Evolutionary conservation across 2,797 vertebrate genomes (phyloP).

Genomic region (Emydoidea blandingii): DNA sequence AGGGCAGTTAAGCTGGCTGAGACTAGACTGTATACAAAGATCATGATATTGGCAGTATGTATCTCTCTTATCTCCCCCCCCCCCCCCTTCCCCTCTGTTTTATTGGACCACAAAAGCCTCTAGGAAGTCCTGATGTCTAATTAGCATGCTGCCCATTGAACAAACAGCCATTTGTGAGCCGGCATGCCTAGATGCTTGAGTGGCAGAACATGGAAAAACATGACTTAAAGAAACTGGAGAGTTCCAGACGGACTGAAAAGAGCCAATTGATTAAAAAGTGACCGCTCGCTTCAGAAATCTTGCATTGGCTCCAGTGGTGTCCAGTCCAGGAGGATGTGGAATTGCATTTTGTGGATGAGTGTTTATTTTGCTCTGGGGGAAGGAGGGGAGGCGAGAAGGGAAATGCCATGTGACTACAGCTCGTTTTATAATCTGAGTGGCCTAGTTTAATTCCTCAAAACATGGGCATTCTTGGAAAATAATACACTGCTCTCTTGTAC

Average conservation of each 20-base stretch:
- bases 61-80: not conserved
- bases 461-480: not conserved
- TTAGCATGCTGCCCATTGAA: not conserved
- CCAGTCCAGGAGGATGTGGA: not conserved
- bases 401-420: not conserved
- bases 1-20: not conserved
- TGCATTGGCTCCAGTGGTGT: not conserved
- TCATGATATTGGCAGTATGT: not conserved
- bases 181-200: not conserved
- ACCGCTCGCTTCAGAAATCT: not conserved
- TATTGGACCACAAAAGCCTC: not conserved
- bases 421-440: not conserved
- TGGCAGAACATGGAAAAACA: not conserved
- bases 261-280: not conserved
- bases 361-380: not conserved
- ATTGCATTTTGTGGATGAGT: not conserved
- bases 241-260: not conserved
- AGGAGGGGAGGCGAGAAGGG: not conserved
- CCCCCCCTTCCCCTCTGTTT: not conserved
- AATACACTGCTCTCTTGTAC: not conserved
- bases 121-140: not conserved
- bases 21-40: not conserved
- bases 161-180: not conserved
- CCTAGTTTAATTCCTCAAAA: not conserved
- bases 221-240: not conserved